Evolutionary conservation across 2,113 vertebrate genomes (phyloP).

Genomic region (Xenus cinereus): DNA sequence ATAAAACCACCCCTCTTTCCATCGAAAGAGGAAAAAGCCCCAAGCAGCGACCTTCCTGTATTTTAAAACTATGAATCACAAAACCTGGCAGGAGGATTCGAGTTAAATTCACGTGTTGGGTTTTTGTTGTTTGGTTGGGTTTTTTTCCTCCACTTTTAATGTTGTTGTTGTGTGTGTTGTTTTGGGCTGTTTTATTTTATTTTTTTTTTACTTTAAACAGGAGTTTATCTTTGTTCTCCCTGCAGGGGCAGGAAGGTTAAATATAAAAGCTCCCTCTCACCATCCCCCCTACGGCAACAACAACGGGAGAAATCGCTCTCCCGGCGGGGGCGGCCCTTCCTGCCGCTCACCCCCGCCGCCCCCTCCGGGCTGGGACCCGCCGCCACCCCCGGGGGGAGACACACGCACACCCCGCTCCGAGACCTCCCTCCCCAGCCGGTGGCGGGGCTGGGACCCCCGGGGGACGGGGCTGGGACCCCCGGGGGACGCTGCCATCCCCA

Average conservation of each 20-base stretch:
- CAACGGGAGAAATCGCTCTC: not conserved
- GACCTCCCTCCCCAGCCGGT: not conserved
- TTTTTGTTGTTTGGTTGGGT: no score
- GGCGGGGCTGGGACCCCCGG: not conserved
- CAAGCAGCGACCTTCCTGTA: constrained; percentile 8
- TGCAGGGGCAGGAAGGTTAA: not conserved
- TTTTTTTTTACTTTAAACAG: not conserved
- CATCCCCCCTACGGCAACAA: not conserved
- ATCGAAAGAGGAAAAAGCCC: constrained; percentile 1
- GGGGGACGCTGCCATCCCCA: not conserved
- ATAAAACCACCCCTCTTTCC: not conserved
- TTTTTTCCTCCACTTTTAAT: not conserved
- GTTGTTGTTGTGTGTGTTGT: no score
- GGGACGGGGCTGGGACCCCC: not conserved
- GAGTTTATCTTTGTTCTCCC: not conserved
- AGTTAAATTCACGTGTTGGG: not conserved
- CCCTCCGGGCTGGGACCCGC: not conserved
- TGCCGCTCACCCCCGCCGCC: not conserved
- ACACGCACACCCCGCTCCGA: not conserved
- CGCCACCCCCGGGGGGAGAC: not conserved
- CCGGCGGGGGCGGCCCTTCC: not conserved
- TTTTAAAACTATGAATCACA: not conserved
- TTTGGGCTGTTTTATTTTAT: not conserved
- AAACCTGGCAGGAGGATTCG: not conserved
- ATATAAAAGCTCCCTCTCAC: not conserved